Evolutionary conservation across 2,888 invertebrate genomes (phyloP), one percentile per base, ranked within the genome.

Genomic region (Maniola hyperantus): DNA sequence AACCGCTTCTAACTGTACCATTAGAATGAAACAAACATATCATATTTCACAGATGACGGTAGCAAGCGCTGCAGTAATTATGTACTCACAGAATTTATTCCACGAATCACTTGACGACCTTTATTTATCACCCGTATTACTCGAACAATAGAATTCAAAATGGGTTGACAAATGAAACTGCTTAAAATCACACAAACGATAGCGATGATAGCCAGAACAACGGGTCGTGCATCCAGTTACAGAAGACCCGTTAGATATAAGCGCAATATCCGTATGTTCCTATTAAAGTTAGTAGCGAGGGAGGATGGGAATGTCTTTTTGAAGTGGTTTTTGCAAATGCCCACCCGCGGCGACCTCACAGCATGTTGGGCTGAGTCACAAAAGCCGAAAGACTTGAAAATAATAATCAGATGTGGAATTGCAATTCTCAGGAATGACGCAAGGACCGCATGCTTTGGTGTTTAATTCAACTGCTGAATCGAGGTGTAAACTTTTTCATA

Each of bases 291-390:
- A 33, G 26, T 36, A 26, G 54, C 48, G 36, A 68, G 68, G 67
- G 73, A 72, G 72, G 70, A 57, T 55, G 10, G 73, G 76, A 8
- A 71, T 82, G 64, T 80, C 82, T 63, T 20, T 68, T 69, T 75
- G 67, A 20, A 64, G 5, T 82, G 83, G 88, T 75, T 61, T 26
- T 8, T 65, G 18, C 50, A 33, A 60, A 59, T 75, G 87, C 76
- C 88, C 88, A 85, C 89, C 89, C 88, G 89, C 77, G 68, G 87
- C 73, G 88, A 79, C 80, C 81, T 76, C 84, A 73, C 83, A 81
- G 80, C 77, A 65, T 77, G 82, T 73, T 67, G 66, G 57, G 65
- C 68, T 86, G 85, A 85, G 80, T 87, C 87, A 87, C 82, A 76
- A 73, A 71, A 77, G 77, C 72, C 69, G 71, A 75, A 76, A 78